Conservation (phyloP, 1,140 invertebrate species). For the Hormaphis cornu region DNA sequence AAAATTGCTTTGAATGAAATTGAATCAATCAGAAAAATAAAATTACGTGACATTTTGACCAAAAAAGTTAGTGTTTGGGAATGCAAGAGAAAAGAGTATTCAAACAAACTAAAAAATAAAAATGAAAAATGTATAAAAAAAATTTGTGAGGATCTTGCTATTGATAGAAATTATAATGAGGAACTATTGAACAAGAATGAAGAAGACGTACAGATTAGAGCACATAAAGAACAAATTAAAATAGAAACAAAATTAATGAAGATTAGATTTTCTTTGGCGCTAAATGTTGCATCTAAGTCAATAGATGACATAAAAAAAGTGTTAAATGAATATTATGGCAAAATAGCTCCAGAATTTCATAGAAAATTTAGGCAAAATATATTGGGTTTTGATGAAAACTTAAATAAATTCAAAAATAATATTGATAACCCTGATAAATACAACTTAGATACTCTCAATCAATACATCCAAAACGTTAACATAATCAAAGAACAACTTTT, state of each 20-base stretch:
- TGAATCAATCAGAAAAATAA: background rate
- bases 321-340: background rate
- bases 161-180: background rate
- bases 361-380: background rate
- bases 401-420: background rate
- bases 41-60: background rate
- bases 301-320: background rate
- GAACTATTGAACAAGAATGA: background rate
- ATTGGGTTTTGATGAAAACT: background rate
- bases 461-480: background rate
- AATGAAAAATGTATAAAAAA: background rate
- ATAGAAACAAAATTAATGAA: background rate
- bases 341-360: background rate
- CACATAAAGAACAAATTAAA: background rate
- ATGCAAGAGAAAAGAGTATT: background rate
- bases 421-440: too few relatives aligned
- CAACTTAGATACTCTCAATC: background rate
- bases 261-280: background rate
- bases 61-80: background rate
- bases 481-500: background rate
- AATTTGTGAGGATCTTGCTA: background rate
- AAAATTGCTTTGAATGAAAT: conserved; percentile 1
- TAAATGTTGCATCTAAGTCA: background rate
- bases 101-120: background rate
- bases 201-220: background rate